A percentile compares a stretch with the other conserved stretches of the same genome.
Evolutionary conservation across 2,797 vertebrate genomes (phyloP).

Genomic region (Semaprochilodus insignis): DNA sequence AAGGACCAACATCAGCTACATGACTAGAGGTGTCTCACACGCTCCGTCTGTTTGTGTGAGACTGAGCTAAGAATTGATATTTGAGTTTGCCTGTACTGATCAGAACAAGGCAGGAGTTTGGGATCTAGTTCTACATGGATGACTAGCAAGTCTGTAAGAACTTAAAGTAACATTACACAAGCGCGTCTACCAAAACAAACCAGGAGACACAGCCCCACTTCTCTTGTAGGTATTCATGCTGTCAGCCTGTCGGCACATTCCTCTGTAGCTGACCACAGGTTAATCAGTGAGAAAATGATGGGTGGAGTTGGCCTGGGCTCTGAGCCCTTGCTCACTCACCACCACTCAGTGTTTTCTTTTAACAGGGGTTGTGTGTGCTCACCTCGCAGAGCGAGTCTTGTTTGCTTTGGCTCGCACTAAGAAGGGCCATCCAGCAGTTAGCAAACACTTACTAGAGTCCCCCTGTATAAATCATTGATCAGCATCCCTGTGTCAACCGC

Average conservation of each 20-base stretch:
- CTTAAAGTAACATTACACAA: not conserved
- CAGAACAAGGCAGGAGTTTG: constrained; percentile 40
- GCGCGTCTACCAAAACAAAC: not conserved
- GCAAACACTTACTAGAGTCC: constrained; percentile 71
- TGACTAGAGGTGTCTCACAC: constrained; percentile 1
- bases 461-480: constrained; percentile 67
- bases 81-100: constrained; percentile 62
- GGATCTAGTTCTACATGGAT: constrained; percentile 46
- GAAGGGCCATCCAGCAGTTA: constrained; percentile 67
- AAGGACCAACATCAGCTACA: constrained; percentile 49
- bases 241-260: not conserved
- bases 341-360: constrained; percentile 60
- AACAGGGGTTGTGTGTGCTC: constrained; percentile 54
- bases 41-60: constrained; percentile 49
- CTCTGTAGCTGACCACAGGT: constrained; percentile 20
- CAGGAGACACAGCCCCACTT: constrained; percentile 1
- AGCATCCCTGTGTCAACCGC: constrained; percentile 36
- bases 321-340: constrained; percentile 55
- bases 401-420: constrained; percentile 65
- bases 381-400: constrained; percentile 52
- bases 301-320: constrained; percentile 41
- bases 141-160: constrained; percentile 5
- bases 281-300: constrained; percentile 17
- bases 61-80: constrained; percentile 56
- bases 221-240: not conserved